Evolutionary conservation across 2,797 vertebrate species (phyloP), one percentile per base, ranked within the genome.

Genomic region (Cygnus olor): DNA sequence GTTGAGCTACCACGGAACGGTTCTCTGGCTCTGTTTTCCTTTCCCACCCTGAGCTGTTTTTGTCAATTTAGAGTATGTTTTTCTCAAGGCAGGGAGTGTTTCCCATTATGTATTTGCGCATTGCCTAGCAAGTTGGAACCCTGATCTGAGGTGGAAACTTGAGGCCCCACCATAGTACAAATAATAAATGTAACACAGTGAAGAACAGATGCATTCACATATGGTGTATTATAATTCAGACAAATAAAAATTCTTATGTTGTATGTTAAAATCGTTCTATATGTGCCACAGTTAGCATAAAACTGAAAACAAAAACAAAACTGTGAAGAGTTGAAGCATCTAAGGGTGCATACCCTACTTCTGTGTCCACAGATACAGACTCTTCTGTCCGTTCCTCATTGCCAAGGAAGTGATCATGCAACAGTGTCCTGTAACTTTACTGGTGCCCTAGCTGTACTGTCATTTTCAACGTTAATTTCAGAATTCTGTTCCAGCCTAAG

Each of bases 121-220:
- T 76, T 95, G 95, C 94, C 86, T 94, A 76, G 94, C 76, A 94
- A 96, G 94, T 36, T 93, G 95, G 90, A 94, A 80, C 91, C 81
- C 90, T 90, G 94, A 90, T 95, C 94, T 94, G 94, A 96, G 95
- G 94, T 97, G 94, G 95, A 95, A 95, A 96, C 81, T 96, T 96
- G 94, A 93, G 93, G 94, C 94, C 95, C 84, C 92, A 93, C 84
- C 81, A 87, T 92, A 89, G 86, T 74, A 92, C 90, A 95, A 97
- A 96, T 96, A 96, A 96, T 96, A 96, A 96, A 93, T 96, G 88
- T 83, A 95, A 65, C 84, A 82, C 90, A 94, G 90, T 90, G 88
- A 87, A 90, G 91, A 96, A 95, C 94, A 97, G 95, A 97, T 95
- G 95, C 88, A 88, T 93, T 95, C 91, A 90, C 94, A 97, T 96